Evolutionary conservation across 2,888 invertebrate genomes (phyloP).

Genomic region (Tillus elongatus): DNA sequence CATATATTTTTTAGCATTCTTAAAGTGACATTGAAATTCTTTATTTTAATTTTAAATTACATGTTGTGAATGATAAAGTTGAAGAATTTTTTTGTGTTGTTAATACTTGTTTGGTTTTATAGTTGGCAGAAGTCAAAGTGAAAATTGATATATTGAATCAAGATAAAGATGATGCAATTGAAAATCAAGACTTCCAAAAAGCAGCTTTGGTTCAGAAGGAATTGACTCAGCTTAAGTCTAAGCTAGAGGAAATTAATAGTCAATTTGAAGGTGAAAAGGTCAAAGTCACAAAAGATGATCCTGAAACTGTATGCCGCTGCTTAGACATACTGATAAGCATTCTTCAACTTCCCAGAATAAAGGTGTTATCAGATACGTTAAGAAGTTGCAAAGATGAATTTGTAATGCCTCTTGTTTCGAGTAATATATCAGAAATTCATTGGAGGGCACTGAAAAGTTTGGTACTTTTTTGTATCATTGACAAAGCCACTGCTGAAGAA

Average conservation of each 20-base stretch:
- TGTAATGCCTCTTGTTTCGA: slow-evolving; percentile 22
- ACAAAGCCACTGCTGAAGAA: slow-evolving; percentile 22
- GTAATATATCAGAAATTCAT: slow-evolving; percentile 20
- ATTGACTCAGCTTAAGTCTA: slow-evolving; percentile 19
- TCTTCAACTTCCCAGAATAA: slow-evolving; percentile 13
- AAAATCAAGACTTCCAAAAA: slow-evolving; percentile 23
- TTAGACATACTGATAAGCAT: slow-evolving; percentile 25
- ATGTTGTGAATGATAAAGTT: too few species aligned
- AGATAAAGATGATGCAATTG: slow-evolving; percentile 26
- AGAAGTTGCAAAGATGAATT: slow-evolving; percentile 24
- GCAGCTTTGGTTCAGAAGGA: slow-evolving; percentile 23
- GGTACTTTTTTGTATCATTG: slow-evolving; percentile 22
- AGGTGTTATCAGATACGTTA: slow-evolving; percentile 16
- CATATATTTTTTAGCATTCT: too few species aligned
- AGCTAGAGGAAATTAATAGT: slow-evolving; percentile 20
- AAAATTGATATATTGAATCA: slow-evolving; percentile 26
- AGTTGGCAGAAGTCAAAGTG: slow-evolving; percentile 26
- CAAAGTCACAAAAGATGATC: slow-evolving; percentile 20
- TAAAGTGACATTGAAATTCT: too few species aligned
- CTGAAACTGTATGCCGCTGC: slow-evolving; percentile 23
- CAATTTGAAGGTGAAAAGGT: slow-evolving; percentile 11
- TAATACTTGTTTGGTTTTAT: too few species aligned
- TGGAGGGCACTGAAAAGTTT: slow-evolving; percentile 26
- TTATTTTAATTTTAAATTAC: too few species aligned
- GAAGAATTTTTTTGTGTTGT: too few species aligned